Evolutionary conservation across 2,797 vertebrate species (phyloP).

Genomic region (Sparus aurata): DNA sequence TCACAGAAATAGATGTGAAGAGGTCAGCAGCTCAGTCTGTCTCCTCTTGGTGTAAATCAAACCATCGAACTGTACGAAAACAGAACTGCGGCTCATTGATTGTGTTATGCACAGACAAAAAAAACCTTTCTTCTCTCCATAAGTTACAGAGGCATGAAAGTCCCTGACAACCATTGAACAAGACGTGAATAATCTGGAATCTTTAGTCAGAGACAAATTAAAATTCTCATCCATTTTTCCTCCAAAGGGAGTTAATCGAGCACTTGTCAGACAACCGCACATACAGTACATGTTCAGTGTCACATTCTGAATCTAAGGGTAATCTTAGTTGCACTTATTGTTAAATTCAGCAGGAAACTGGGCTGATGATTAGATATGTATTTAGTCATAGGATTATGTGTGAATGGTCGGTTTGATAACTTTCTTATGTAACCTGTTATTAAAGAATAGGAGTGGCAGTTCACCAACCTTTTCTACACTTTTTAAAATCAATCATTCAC

Average conservation of each 20-base stretch:
- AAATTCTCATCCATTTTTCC: conserved; percentile 13
- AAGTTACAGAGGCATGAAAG: conserved; percentile 4
- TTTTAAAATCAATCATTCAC: conserved; percentile 1
- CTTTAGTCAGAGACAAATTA: conserved; percentile 4
- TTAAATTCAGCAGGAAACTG: neutral
- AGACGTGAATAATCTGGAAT: conserved; percentile 26
- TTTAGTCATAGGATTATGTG: neutral
- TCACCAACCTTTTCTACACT: neutral
- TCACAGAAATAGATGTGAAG: neutral
- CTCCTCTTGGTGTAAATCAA: neutral
- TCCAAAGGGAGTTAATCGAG: conserved; percentile 7
- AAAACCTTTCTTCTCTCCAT: neutral
- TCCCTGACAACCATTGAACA: neutral
- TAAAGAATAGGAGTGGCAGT: neutral
- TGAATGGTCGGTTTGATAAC: neutral
- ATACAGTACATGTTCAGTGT: neutral
- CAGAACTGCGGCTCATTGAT: conserved; percentile 5
- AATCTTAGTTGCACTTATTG: neutral
- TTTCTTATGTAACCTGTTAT: conserved; percentile 7
- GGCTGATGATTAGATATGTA: neutral
- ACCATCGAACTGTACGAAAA: conserved; percentile 14
- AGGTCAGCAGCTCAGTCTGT: conserved; percentile 1
- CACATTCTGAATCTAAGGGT: neutral
- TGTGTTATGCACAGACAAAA: neutral
- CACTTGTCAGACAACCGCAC: neutral